Evolutionary conservation across 2,797 vertebrate genomes (phyloP).

Genomic region (Channa striata): DNA sequence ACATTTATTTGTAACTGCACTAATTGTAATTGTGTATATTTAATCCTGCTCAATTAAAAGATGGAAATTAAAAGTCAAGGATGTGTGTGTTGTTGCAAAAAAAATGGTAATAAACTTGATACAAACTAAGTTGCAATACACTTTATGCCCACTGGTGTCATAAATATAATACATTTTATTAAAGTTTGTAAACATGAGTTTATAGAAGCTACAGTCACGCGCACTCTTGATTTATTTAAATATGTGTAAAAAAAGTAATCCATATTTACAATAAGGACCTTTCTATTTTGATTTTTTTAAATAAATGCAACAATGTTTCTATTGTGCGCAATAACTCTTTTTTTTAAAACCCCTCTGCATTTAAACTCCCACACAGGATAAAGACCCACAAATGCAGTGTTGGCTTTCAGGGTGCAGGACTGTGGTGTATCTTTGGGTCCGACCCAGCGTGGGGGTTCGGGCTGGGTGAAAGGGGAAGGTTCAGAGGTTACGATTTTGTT

Average conservation of each 20-base stretch:
- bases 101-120: neutral
- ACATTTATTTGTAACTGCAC: neutral
- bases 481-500: slow-evolving; percentile 82
- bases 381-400: neutral
- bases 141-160: slow-evolving; percentile 39
- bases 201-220: neutral
- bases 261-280: fast-evolving
- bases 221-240: neutral
- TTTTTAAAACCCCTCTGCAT: slow-evolving; percentile 1
- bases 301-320: neutral
- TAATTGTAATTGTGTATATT: slow-evolving; percentile 3
- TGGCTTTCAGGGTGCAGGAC: neutral
- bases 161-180: neutral
- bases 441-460: slow-evolving; percentile 23
- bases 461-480: slow-evolving; percentile 77
- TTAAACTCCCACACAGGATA: neutral
- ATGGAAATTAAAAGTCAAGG: neutral
- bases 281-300: neutral
- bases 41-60: slow-evolving; percentile 24
- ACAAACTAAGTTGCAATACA: slow-evolving; percentile 25
- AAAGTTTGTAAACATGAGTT: slow-evolving; percentile 21
- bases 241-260: neutral
- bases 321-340: slow-evolving; percentile 7
- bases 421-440: neutral
- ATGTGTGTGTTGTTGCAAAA: neutral